Percentiles rank a stretch among this genome's conserved stretches.
Evolutionary conservation across 2,888 invertebrate species (phyloP).

Genomic region (Trimorus sp.): DNA sequence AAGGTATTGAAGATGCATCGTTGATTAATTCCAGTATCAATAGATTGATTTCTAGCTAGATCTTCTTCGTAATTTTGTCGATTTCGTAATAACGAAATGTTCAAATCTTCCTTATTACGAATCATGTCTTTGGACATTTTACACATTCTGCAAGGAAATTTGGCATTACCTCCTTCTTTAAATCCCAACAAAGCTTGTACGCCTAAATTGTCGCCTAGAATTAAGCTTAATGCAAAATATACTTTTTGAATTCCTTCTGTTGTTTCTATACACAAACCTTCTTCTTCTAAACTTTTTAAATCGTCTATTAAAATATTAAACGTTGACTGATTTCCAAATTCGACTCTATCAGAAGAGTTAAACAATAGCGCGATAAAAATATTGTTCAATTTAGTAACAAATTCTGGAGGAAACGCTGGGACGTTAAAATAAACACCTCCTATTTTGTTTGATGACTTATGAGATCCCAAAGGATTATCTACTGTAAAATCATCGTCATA

Average conservation of each 20-base stretch:
- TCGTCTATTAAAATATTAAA: slow-evolving; percentile 40
- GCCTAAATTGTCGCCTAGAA: slow-evolving; percentile 43
- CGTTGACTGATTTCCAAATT: slow-evolving; percentile 28
- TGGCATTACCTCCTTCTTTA: slow-evolving; percentile 50
- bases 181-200: slow-evolving; percentile 54
- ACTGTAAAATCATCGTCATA: slow-evolving; percentile 43
- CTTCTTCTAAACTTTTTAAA: slow-evolving; percentile 46
- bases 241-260: background rate
- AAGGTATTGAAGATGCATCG: slow-evolving; percentile 54
- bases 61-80: slow-evolving; percentile 1
- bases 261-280: slow-evolving; percentile 9
- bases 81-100: background rate
- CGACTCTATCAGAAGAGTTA: slow-evolving; percentile 19
- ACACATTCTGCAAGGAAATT: slow-evolving; percentile 57
- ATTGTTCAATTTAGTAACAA: slow-evolving; percentile 14
- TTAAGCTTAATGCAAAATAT: slow-evolving; percentile 24
- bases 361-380: slow-evolving; percentile 42
- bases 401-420: slow-evolving; percentile 30
- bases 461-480: slow-evolving; percentile 31
- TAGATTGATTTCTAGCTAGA: background rate
- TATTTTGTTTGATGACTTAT: slow-evolving; percentile 28
- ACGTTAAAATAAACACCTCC: slow-evolving; percentile 45
- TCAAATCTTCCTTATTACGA: background rate
- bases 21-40: slow-evolving; percentile 24
- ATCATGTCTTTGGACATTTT: background rate